Evolutionary conservation across 2,888 invertebrate species (phyloP).

Genomic region (Zygothrica quintamaculata): DNA sequence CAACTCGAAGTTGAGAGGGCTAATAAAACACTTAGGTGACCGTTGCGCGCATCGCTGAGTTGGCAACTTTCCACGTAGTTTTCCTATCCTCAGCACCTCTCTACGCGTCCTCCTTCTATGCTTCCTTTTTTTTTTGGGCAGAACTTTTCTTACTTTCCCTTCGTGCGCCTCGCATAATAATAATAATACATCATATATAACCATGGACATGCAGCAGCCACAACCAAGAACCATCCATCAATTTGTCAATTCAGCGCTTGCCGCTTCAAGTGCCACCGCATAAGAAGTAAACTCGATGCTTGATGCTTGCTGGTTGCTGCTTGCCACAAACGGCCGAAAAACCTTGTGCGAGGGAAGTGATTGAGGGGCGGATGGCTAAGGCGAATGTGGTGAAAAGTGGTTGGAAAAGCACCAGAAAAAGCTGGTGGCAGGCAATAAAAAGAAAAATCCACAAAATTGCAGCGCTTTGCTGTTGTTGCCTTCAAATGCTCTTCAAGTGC

Average conservation of each 20-base stretch:
- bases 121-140: no score
- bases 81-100: background rate
- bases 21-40: constrained; percentile 75
- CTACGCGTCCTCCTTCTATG: no score
- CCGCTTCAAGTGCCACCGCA: constrained; percentile 56
- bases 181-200: constrained; percentile 67
- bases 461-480: constrained; percentile 20
- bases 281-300: constrained; percentile 27
- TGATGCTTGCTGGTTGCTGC: constrained; percentile 14
- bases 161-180: constrained; percentile 43
- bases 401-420: background rate
- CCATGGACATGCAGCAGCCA: constrained; percentile 38
- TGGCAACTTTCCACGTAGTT: constrained; percentile 55
- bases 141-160: constrained; percentile 29
- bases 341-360: background rate
- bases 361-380: no score
- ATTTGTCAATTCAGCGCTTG: constrained; percentile 76
- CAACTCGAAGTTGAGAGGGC: constrained; percentile 51
- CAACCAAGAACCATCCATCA: constrained; percentile 64
- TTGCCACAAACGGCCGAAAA: no score
- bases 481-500: constrained; percentile 43
- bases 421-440: constrained; percentile 4
- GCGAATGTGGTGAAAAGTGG: background rate
- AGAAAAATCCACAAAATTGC: constrained; percentile 42
- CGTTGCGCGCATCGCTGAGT: constrained; percentile 55